Conservation (phyloP, 2,113 vertebrate genomes). For the Oxyura jamaicensis region DNA sequence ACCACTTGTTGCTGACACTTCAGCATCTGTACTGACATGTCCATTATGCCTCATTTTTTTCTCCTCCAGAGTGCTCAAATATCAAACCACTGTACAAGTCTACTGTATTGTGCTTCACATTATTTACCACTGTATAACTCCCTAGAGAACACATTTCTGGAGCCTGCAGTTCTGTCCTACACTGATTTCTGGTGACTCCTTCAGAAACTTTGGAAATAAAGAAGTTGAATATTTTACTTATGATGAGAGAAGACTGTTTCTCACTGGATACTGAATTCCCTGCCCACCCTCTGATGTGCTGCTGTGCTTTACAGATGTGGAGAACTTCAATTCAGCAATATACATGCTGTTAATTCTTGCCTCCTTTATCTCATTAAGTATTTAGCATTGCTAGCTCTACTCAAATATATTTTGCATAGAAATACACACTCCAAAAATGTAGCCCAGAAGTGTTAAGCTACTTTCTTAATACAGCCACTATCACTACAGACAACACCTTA, state of each 20-base stretch:
- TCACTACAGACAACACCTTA: not conserved
- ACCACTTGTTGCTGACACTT: not conserved
- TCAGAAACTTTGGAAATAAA: not conserved
- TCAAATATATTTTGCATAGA: not conserved
- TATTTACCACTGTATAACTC: not conserved
- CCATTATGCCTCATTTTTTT: not conserved
- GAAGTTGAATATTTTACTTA: not conserved
- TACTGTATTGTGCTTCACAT: not conserved
- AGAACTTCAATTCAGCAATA: not conserved
- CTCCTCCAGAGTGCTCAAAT: not conserved
- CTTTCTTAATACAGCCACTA: not conserved
- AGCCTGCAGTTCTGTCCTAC: fast-evolving
- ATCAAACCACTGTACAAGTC: not conserved
- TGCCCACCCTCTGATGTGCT: not conserved
- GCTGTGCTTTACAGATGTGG: not conserved
- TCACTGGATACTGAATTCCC: not conserved
- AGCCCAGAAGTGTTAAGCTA: not conserved
- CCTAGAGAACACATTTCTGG: not conserved
- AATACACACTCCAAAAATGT: not conserved
- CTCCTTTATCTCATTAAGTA: not conserved
- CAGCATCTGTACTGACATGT: not conserved
- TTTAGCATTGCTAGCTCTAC: not conserved
- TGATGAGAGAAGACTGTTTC: not conserved
- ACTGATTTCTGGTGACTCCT: not conserved
- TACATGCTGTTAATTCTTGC: not conserved